Conservation (phyloP, 2,113 vertebrate species). For the Condylura cristata region DNA sequence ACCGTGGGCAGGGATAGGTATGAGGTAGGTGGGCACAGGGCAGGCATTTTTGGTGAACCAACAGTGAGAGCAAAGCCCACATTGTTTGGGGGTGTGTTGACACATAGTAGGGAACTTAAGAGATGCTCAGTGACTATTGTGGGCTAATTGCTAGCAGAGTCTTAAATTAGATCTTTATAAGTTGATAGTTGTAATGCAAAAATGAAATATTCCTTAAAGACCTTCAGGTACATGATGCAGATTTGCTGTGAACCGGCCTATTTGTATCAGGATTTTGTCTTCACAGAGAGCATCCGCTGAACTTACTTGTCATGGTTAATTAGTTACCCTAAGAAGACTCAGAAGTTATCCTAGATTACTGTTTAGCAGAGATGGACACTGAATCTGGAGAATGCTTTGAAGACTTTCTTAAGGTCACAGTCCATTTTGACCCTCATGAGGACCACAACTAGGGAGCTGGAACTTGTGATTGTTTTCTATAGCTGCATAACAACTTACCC, state of each 20-base stretch:
- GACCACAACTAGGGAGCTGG: neutral
- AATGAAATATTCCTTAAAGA: neutral
- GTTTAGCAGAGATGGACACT: neutral
- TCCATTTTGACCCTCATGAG: neutral
- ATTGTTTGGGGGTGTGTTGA: neutral
- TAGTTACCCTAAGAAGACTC: neutral
- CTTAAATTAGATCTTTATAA: neutral
- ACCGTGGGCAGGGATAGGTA: neutral
- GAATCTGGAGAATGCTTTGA: neutral
- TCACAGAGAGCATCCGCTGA: neutral
- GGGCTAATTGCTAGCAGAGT: neutral
- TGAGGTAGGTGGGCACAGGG: neutral
- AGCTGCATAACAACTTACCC: neutral
- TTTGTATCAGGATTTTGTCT: neutral
- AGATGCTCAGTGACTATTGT: neutral
- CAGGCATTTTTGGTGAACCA: neutral
- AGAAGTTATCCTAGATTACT: neutral
- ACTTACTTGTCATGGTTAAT: neutral
- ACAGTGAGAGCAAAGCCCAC: neutral
- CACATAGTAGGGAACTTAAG: neutral
- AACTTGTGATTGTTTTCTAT: neutral
- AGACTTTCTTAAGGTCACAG: neutral
- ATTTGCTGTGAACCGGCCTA: neutral
- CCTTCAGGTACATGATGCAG: neutral
- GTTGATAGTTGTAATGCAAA: neutral